Percentiles rank a stretch among this genome's conserved stretches.
Conservation (phyloP, 2,797 vertebrate species). For the Aphelocoma californica region DNA sequence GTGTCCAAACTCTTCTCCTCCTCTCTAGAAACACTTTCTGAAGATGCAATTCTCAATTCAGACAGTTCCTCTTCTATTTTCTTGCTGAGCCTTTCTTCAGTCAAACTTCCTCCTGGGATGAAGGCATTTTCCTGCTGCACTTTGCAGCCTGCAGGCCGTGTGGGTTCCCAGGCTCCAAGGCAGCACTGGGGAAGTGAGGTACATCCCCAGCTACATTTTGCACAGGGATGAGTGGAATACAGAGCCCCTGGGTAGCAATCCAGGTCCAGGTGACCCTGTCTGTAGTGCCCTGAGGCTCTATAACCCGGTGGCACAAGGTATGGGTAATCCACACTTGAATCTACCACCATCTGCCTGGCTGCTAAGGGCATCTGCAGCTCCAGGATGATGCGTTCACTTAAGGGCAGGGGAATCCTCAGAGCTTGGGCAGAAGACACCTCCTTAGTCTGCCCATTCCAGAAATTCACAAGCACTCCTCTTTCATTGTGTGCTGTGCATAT, state of each 20-base stretch:
- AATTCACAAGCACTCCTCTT: conserved; percentile 63
- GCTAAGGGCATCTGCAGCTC: conserved; percentile 71
- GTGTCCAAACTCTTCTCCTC: background rate
- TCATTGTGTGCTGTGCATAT: background rate
- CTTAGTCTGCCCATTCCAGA: conserved; percentile 73
- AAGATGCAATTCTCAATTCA: background rate
- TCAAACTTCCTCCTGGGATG: background rate
- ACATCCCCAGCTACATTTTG: background rate
- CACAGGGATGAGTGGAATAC: background rate
- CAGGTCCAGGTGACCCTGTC: background rate
- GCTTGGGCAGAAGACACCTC: conserved; percentile 44
- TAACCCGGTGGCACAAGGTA: conserved; percentile 34
- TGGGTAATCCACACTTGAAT: conserved; percentile 62
- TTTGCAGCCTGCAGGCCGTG: background rate
- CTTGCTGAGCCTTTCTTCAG: background rate
- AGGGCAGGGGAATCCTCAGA: conserved; percentile 39
- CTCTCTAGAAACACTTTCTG: background rate
- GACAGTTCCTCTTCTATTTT: conserved; percentile 24
- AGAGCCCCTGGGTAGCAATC: background rate
- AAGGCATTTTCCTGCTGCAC: background rate
- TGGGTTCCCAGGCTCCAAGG: background rate
- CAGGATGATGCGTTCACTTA: conserved; percentile 60
- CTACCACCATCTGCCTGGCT: conserved; percentile 64
- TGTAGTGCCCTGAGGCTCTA: conserved; percentile 23
- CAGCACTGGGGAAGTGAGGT: background rate